phyloP scores from a whole-genome alignment of 2,797 vertebrate species.

The Premnoplex brunnescens region DNA sequence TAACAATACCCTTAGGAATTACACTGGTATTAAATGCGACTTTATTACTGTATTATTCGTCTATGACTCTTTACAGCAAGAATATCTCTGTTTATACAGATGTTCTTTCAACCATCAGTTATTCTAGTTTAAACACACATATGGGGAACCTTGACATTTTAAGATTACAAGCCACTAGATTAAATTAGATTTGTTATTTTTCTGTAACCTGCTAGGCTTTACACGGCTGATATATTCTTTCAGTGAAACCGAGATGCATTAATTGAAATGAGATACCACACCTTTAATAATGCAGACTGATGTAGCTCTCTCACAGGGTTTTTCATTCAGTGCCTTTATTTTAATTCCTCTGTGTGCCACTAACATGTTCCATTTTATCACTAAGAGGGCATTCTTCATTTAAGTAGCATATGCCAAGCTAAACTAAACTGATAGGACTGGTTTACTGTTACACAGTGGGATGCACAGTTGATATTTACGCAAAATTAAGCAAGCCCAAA shows the following conservation, averaged over 20 bases:
- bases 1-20: constrained; percentile 62
- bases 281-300: constrained; percentile 78
- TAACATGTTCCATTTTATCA: neutral
- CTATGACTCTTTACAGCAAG: constrained; percentile 38
- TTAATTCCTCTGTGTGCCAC: constrained; percentile 32
- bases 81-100: constrained; percentile 54
- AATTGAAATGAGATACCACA: constrained; percentile 73
- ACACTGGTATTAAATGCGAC: constrained; percentile 19
- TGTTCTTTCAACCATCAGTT: constrained; percentile 33
- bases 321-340: constrained; percentile 12
- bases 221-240: constrained; percentile 54
- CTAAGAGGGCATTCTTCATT: neutral
- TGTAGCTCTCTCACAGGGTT: neutral
- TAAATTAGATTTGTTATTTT: constrained; percentile 22
- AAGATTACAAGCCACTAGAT: constrained; percentile 40
- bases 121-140: constrained; percentile 1
- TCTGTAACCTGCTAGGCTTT: constrained; percentile 13
- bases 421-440: neutral
- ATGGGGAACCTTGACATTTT: constrained; percentile 47
- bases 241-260: constrained; percentile 67
- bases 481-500: neutral
- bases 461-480: neutral
- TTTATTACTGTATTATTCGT: constrained; percentile 50
- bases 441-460: neutral
- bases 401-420: neutral